A percentile compares a stretch with the other conserved stretches of the same genome.
phyloP scores from a whole-genome alignment of 2,113 vertebrate genomes.

The Eidolon helvum region DNA sequence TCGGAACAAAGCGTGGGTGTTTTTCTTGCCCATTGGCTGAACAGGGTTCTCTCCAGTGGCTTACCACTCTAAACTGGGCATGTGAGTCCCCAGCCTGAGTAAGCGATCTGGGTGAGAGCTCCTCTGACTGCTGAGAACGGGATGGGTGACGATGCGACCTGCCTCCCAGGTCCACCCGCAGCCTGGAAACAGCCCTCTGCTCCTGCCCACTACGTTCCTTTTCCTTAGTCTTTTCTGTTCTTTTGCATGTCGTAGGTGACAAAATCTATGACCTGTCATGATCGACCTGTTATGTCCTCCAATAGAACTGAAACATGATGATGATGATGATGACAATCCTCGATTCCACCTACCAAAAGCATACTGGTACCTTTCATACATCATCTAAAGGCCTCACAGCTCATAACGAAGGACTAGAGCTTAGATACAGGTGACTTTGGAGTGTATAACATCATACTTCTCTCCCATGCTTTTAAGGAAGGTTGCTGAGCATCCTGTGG shows the following conservation, averaged over 20 bases:
- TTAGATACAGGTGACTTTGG: not conserved
- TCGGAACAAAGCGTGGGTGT: not conserved
- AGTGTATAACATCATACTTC: not conserved
- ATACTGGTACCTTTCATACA: not conserved
- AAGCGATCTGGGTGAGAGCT: not conserved
- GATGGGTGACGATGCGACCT: not conserved
- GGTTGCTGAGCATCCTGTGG: rapidly evolving
- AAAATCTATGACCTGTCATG: not conserved
- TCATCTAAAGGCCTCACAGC: not conserved
- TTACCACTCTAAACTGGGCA: not conserved
- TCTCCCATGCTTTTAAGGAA: not conserved
- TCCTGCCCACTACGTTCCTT: not conserved
- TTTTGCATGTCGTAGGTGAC: not conserved
- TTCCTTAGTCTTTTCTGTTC: not conserved
- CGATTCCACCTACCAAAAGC: not conserved
- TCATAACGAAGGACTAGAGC: not conserved
- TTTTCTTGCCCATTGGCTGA: not conserved
- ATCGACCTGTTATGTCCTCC: not conserved
- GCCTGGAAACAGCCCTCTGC: not conserved
- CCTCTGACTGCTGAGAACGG: not conserved
- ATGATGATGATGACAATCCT: not conserved
- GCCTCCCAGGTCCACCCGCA: too few relatives aligned
- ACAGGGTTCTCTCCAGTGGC: not conserved
- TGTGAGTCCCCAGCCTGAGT: not conserved
- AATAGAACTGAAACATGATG: not conserved